Evolutionary conservation across 2,797 vertebrate species (phyloP).

Genomic region (Delichon dasypus): DNA sequence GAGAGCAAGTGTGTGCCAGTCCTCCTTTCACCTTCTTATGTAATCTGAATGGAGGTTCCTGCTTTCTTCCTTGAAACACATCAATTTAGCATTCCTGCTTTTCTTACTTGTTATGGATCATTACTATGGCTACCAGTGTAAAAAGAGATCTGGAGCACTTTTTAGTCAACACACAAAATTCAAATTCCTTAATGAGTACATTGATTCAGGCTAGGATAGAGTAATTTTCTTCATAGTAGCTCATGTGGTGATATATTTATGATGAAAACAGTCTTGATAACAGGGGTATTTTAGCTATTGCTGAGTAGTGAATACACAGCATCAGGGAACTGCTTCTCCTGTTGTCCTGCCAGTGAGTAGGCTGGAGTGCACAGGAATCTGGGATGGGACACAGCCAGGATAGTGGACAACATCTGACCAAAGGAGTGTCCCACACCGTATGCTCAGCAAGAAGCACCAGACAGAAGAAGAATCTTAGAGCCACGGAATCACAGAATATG

Average conservation of each 20-base stretch:
- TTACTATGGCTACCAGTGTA: background rate
- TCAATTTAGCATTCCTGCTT: background rate
- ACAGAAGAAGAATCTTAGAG: background rate
- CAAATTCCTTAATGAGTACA: background rate
- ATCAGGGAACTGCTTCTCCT: background rate
- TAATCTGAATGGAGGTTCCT: background rate
- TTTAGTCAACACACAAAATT: background rate
- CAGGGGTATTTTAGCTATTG: background rate
- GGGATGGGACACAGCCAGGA: background rate
- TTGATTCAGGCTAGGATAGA: background rate
- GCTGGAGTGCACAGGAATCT: background rate
- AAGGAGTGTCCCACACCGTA: background rate
- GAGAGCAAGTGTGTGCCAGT: background rate
- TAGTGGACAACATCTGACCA: background rate
- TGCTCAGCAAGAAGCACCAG: background rate
- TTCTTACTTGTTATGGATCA: background rate
- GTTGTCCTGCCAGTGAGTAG: accelerated
- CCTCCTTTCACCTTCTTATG: background rate
- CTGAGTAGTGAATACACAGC: background rate
- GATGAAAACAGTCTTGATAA: too few relatives aligned
- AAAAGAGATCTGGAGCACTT: background rate
- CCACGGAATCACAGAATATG: background rate
- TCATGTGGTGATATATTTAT: background rate
- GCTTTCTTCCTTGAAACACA: background rate
- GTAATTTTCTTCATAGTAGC: background rate